A percentile compares a stretch with the other conserved stretches of the same genome.
Evolutionary conservation across 2,888 invertebrate species (phyloP).

Genomic region (Eurois occulta): DNA sequence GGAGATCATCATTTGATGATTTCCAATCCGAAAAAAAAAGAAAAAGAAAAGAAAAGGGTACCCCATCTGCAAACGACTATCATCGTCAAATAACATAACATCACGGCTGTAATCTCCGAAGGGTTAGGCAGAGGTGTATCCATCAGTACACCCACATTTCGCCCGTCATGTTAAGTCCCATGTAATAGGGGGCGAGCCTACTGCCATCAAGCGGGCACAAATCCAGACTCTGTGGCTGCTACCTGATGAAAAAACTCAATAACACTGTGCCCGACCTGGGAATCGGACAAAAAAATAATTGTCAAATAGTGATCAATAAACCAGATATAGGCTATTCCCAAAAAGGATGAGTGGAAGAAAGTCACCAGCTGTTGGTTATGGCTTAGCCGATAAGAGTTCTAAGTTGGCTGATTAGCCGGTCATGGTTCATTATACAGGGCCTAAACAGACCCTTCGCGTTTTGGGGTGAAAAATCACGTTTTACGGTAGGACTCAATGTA

Average conservation of each 20-base stretch:
- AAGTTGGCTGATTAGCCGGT: background rate
- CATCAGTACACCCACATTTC: background rate
- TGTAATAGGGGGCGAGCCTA: background rate
- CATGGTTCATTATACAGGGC: background rate
- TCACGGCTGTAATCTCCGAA: background rate
- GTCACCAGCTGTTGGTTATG: background rate
- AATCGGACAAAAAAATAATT: background rate
- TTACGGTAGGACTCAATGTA: too few relatives aligned
- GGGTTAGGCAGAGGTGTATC: background rate
- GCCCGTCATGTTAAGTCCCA: too few relatives aligned
- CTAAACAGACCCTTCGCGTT: too few relatives aligned
- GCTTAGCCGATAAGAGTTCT: background rate
- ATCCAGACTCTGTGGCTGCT: background rate
- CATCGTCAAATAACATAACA: background rate
- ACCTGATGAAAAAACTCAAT: background rate
- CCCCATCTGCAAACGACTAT: background rate
- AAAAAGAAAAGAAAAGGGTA: too few relatives aligned
- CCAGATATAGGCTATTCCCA: background rate
- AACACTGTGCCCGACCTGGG: background rate
- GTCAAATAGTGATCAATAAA: background rate
- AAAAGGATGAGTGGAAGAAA: background rate
- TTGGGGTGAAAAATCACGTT: too few relatives aligned
- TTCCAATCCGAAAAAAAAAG: too few relatives aligned
- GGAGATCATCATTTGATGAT: too few relatives aligned
- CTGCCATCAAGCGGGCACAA: too few relatives aligned